These are phyloP conservation scores for Kryphioiulus occultus DNA, from an alignment of 2,888 invertebrate species.

Conservation along the genomic window DNA sequence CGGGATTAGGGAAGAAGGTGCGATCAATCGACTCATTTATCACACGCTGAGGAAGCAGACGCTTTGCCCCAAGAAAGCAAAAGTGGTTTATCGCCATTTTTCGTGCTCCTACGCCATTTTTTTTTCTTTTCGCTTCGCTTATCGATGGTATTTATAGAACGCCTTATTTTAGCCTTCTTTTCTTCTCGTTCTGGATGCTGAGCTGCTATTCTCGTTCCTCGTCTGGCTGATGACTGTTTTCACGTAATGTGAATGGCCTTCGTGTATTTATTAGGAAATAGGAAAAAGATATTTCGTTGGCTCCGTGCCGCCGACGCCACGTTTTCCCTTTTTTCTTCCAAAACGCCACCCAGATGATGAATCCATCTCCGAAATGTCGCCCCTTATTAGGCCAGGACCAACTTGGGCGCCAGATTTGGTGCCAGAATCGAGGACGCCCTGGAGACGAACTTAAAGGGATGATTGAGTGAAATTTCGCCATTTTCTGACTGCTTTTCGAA, in stretches of 20 bases:
- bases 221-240: constrained; percentile 5
- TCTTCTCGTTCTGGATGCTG: background rate
- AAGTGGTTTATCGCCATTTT: background rate
- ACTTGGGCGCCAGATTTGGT: too few species aligned
- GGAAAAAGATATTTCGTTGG: constrained; percentile 5
- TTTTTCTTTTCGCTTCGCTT: background rate
- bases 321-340: background rate
- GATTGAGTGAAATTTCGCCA: background rate
- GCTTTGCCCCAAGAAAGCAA: too few species aligned
- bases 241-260: constrained; percentile 5
- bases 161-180: background rate
- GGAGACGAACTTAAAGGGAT: background rate
- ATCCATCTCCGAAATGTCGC: constrained; percentile 5
- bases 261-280: background rate
- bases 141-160: background rate
- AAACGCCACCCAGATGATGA: background rate
- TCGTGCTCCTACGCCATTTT: background rate
- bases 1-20: background rate
- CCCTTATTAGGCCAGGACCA: background rate
- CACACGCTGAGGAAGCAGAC: background rate
- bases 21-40: background rate
- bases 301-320: background rate
- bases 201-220: background rate
- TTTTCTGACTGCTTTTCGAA: background rate
- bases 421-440: background rate